Percentiles rank a stretch among this genome's conserved stretches.
These are phyloP conservation scores for Bradypus variegatus DNA, from an alignment of 2,797 vertebrate genomes.

Conservation along the genomic window DNA sequence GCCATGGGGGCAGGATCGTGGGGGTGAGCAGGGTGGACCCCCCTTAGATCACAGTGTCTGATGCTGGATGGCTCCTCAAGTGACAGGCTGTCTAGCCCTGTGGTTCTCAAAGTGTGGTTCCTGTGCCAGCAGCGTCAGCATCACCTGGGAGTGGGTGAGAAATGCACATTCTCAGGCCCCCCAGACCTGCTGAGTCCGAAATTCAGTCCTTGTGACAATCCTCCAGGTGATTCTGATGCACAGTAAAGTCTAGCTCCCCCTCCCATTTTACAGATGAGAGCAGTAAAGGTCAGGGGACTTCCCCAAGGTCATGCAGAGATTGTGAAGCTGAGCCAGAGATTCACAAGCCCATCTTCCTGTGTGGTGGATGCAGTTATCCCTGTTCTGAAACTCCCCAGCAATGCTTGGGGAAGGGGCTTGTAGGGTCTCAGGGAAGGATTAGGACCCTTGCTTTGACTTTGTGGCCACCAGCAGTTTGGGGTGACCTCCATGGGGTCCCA, in stretches of 20 bases:
- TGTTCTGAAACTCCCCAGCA: neutral
- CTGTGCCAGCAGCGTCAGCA: neutral
- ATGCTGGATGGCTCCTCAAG: neutral
- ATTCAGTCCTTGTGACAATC: accelerated
- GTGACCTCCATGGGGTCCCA: neutral
- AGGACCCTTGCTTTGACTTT: neutral
- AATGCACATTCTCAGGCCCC: neutral
- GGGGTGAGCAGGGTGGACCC: neutral
- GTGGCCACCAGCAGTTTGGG: neutral
- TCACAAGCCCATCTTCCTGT: neutral
- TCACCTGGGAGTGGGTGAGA: neutral
- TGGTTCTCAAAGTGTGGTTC: neutral
- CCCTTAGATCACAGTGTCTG: too few species aligned
- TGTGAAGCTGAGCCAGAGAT: neutral
- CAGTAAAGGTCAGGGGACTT: neutral
- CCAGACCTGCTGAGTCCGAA: neutral
- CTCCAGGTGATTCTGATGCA: neutral
- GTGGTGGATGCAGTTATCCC: neutral
- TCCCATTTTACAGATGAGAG: neutral
- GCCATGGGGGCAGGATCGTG: neutral
- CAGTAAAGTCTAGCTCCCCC: neutral
- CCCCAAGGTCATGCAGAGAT: neutral
- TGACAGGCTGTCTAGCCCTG: accelerated
- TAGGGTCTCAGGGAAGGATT: neutral
- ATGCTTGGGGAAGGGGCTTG: neutral